Percentiles rank a stretch among this genome's conserved stretches.
Conservation (phyloP, 2,888 invertebrate species). For the Atethmia centrago region DNA sequence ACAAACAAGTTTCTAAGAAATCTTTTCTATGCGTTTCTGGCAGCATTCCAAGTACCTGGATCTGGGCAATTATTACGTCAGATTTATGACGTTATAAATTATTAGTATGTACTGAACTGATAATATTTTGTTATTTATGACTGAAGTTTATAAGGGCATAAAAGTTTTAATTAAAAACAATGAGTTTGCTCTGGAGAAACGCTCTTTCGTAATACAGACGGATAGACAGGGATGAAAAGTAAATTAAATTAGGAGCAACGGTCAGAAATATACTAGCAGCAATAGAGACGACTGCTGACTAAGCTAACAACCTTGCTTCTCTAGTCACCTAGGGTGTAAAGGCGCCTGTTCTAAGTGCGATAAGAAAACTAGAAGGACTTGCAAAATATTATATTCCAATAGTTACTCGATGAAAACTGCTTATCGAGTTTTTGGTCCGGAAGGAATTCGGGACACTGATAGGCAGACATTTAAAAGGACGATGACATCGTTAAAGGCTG, state of each 20-base stretch:
- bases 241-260: conserved; percentile 38
- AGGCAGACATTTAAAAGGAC: conserved; percentile 24
- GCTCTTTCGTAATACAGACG: conserved; percentile 14
- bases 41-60: conserved; percentile 59
- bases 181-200: conserved; percentile 23
- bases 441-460: conserved; percentile 23
- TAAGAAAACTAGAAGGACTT: conserved; percentile 24
- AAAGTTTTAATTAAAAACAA: conserved; percentile 49
- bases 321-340: conserved; percentile 8
- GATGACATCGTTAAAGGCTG: conserved; percentile 28
- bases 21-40: conserved; percentile 52
- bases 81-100: conserved; percentile 62
- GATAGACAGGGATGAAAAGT: conserved; percentile 18
- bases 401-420: not conserved
- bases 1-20: conserved; percentile 48
- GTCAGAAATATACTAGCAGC: conserved; percentile 10
- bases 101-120: conserved; percentile 40
- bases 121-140: conserved; percentile 53
- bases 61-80: conserved; percentile 56
- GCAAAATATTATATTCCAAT: conserved; percentile 17
- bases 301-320: conserved; percentile 35
- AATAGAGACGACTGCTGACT: conserved; percentile 27
- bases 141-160: conserved; percentile 40
- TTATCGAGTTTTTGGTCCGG: conserved; percentile 5
- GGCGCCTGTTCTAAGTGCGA: conserved; percentile 21